Conservation (phyloP, 2,113 vertebrate species). For the Grallaria varia region DNA sequence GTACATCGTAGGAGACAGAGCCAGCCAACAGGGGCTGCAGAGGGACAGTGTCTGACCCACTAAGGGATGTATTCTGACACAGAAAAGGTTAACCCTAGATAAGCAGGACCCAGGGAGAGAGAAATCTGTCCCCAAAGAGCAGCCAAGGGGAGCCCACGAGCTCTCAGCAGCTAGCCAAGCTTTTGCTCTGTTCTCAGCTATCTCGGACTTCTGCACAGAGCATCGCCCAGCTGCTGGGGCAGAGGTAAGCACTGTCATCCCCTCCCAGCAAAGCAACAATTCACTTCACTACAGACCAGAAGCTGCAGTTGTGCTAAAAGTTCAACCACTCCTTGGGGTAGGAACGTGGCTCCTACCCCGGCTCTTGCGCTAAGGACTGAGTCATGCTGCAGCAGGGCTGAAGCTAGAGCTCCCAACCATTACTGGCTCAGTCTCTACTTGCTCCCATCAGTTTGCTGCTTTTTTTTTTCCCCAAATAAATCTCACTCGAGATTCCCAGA, state of each 20-base stretch:
- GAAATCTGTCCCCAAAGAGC: neutral
- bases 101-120: neutral
- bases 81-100: conserved; percentile 15
- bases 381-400: conserved; percentile 40
- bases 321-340: neutral
- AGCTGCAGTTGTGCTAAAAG: conserved; percentile 5
- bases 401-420: neutral
- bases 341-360: conserved; percentile 3
- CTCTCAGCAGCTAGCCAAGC: neutral
- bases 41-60: neutral
- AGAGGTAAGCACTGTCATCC: neutral
- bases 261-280: neutral
- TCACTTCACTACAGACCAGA: neutral
- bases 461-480: neutral
- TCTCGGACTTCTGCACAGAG: neutral
- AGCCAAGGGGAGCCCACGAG: neutral
- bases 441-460: neutral
- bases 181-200: neutral
- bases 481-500: neutral
- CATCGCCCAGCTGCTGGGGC: neutral
- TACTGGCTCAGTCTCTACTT: neutral
- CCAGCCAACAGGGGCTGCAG: neutral
- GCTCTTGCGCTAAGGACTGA: neutral
- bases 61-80: neutral
- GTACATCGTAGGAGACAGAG: fast-evolving